Evolutionary conservation across 2,888 invertebrate genomes (phyloP).

Genomic region (Drosophila nigricruria): DNA sequence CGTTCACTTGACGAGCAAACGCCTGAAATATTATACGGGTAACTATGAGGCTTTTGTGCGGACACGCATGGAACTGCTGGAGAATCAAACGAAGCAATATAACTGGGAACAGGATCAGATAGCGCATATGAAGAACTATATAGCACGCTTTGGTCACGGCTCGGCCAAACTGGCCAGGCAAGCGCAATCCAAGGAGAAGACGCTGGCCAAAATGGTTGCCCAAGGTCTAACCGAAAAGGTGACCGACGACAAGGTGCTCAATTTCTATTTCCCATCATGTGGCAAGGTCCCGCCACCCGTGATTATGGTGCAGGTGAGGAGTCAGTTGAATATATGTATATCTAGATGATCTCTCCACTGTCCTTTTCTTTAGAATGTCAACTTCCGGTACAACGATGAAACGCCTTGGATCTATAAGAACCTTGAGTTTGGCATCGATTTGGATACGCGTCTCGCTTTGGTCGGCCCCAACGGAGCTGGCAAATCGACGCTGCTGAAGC

Average conservation of each 20-base stretch:
- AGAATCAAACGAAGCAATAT: conserved; percentile 99
- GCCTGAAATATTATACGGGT: conserved; percentile 97
- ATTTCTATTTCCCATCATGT: conserved; percentile 98
- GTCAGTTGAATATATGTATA: not conserved
- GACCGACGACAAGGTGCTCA: conserved; percentile 94
- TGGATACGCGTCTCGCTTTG: conserved; percentile 97
- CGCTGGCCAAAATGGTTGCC: conserved; percentile 99
- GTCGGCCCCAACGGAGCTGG: conserved; percentile 99
- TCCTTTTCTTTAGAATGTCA: conserved; percentile 90
- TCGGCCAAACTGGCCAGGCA: conserved; percentile 99
- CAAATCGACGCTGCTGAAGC: conserved; percentile 98
- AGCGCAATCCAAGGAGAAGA: conserved; percentile 99
- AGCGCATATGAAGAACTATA: conserved; percentile 99
- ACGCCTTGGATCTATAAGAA: conserved; percentile 98
- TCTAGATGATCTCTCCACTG: not conserved
- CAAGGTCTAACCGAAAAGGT: conserved; percentile 99
- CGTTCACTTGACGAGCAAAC: conserved; percentile 96
- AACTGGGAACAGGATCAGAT: conserved; percentile 99
- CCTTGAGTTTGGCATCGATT: conserved; percentile 99
- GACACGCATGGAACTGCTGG: conserved; percentile 96
- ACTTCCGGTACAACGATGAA: conserved; percentile 95
- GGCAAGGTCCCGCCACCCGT: conserved; percentile 99
- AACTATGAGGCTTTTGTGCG: conserved; percentile 99
- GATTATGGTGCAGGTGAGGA: conserved; percentile 96
- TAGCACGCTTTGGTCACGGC: conserved; percentile 99